Base-by-base conservation (phyloP, 1,140 invertebrate genomes). In the Nebria ingens region DNA sequence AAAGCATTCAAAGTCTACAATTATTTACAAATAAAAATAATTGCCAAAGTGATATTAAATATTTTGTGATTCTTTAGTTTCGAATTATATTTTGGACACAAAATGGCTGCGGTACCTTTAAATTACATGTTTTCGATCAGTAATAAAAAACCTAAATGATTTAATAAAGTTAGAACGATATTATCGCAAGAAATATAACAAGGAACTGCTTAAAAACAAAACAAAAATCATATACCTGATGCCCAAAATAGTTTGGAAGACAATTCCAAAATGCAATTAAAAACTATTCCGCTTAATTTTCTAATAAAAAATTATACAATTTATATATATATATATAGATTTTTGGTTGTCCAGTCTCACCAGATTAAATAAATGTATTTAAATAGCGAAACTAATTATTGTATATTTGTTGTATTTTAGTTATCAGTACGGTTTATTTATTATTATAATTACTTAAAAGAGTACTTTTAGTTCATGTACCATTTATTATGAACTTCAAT, bases 241-340 rank as follows among this genome's bases (percentile, higher is more conserved):
- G 40, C 40, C 40, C 40, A 45, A n/a, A 11, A 45, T 45, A 45
- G n/a, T 45, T 45, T 45, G 40, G 40, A 45, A 45, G 40, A 45
- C 40, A 4, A n/a, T 45, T 45, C 40, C 40, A 45, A n/a, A 45
- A 45, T 45, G 25, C n/a, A n/a, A 34, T 45, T 45, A 12, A 17
- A 12, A 11, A 45, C 40, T 45, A 45, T 9, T n/a, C n/a, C 9
- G 25, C 40, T 45, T 11, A 45, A 45, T 45, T 34, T 45, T 45
- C 6, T 45, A 45, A 9, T 34, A 45, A 17, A 45, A 45, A 45
- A 45, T 12, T 12, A 45, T 12, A 45, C 3, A 45, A 45, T 12
- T 45, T 45, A 45, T 45, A 45, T 17, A 45, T 45, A 45, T 34
- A 9, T 34, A 34, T 34, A 34, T 34, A 34, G n/a, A n/a, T n/a